Evolutionary conservation across 2,888 invertebrate species (phyloP).

Genomic region (Diarsia dahlii): DNA sequence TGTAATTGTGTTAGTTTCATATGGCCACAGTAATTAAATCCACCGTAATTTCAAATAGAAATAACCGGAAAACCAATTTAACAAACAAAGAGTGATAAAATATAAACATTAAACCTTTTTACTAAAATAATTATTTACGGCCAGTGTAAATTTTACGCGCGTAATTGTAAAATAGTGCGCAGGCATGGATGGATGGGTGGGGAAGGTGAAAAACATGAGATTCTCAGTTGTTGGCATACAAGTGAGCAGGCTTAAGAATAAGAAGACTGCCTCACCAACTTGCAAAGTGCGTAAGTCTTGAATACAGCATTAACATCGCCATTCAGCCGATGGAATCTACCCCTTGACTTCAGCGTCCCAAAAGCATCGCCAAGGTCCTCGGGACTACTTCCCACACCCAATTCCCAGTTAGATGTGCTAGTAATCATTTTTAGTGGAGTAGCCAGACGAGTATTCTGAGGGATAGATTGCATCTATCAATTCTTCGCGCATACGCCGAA

Average conservation of each 20-base stretch:
- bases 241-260: constrained; percentile 67
- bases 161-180: constrained; percentile 7
- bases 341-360: neutral
- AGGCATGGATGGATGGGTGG: constrained; percentile 68
- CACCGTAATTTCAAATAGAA: constrained; percentile 6
- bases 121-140: neutral
- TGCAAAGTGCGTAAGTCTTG: constrained; percentile 75
- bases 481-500: neutral
- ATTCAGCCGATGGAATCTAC: neutral
- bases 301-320: neutral
- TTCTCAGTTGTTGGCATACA: constrained; percentile 80
- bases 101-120: neutral
- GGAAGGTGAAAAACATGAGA: constrained; percentile 67
- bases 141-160: neutral
- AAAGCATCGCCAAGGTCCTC: neutral
- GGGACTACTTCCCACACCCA: neutral
- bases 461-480: neutral
- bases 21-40: neutral
- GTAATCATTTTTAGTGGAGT: too few species aligned
- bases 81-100: constrained; percentile 12
- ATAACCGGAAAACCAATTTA: constrained; percentile 2
- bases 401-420: neutral
- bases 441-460: neutral
- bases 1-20: neutral
- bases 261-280: constrained; percentile 69